These are phyloP conservation scores for Diachasmimorpha longicaudata DNA, from an alignment of 1,140 invertebrate genomes.

Conservation along the genomic window DNA sequence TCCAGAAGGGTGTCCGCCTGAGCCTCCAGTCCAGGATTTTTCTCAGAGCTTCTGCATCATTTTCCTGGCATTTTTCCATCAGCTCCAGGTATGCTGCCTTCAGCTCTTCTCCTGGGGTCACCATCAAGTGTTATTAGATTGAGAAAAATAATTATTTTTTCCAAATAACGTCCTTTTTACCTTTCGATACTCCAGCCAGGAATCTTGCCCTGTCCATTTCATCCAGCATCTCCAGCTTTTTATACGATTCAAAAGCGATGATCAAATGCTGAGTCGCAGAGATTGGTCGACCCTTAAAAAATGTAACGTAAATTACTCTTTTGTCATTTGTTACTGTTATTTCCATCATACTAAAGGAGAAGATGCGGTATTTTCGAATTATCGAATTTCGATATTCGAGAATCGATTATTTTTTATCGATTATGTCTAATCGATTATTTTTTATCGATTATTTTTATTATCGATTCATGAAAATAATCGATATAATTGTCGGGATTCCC, in stretches of 20 bases:
- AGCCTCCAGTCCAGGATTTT: conserved; percentile 43
- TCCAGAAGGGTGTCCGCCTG: conserved; percentile 34
- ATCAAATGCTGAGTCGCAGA: conserved; percentile 40
- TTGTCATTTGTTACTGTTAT: too few relatives aligned
- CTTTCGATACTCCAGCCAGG: conserved; percentile 44
- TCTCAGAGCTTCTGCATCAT: conserved; percentile 23
- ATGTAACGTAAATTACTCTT: too few relatives aligned
- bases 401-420: too few relatives aligned
- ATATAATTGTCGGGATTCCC: too few relatives aligned
- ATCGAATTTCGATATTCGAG: too few relatives aligned
- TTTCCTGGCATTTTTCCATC: conserved; percentile 26
- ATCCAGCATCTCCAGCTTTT: conserved; percentile 11
- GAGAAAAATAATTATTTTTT: conserved; percentile 3
- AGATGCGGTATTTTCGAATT: too few relatives aligned
- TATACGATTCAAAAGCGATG: conserved; percentile 35
- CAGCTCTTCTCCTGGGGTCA: conserved; percentile 37
- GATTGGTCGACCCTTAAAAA: conserved; percentile 29
- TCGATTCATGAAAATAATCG: too few relatives aligned
- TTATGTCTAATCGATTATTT: too few relatives aligned
- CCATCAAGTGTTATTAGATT: neutral
- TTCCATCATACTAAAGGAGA: too few relatives aligned
- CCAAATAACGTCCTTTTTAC: conserved; percentile 27
- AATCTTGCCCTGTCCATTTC: conserved; percentile 41
- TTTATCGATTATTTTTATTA: too few relatives aligned
- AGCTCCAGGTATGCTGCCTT: conserved; percentile 36